Conservation (phyloP, 2,113 vertebrate genomes). For the Haemorhous mexicanus region DNA sequence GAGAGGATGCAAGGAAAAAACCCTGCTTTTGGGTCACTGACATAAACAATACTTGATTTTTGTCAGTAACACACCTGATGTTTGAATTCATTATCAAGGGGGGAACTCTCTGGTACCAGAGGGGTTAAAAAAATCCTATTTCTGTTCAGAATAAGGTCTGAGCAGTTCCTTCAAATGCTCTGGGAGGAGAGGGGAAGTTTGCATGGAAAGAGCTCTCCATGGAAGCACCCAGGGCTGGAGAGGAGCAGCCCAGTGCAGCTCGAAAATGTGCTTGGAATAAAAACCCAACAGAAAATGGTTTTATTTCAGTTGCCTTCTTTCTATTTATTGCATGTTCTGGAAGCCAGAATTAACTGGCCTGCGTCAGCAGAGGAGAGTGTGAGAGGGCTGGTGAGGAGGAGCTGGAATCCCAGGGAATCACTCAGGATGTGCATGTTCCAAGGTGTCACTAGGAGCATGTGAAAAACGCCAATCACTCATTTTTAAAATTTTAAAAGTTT, state of each 20-base stretch:
- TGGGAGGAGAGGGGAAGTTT: not conserved
- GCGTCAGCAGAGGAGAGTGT: fast-evolving
- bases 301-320: not conserved
- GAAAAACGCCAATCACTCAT: no score
- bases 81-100: not conserved
- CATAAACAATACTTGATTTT: not conserved
- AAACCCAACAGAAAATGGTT: not conserved
- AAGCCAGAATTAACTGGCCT: not conserved
- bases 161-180: not conserved
- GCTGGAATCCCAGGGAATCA: not conserved
- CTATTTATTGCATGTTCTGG: not conserved
- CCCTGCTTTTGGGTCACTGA: not conserved
- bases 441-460: not conserved
- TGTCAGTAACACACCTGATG: not conserved
- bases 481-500: no score
- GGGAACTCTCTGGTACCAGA: not conserved
- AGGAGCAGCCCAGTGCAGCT: not conserved
- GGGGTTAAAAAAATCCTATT: not conserved
- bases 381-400: not conserved
- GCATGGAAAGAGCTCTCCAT: not conserved
- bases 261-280: not conserved
- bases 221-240: not conserved
- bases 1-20: not conserved
- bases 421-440: not conserved
- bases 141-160: not conserved